Evolutionary conservation across 2,113 vertebrate genomes (phyloP).

Genomic region (Notarius quadriscutis): DNA sequence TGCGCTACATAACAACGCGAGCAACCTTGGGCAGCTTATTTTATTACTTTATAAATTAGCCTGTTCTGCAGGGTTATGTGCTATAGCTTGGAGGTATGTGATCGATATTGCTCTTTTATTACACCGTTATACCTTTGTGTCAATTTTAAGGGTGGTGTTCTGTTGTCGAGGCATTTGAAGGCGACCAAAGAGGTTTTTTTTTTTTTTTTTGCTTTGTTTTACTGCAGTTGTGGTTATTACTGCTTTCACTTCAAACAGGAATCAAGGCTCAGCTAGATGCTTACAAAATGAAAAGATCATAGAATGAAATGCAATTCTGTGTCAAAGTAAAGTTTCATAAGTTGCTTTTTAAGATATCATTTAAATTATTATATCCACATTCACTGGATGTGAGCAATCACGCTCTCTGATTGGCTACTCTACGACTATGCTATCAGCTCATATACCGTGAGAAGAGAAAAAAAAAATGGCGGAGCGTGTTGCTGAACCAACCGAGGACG

Average conservation of each 20-base stretch:
- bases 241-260: neutral
- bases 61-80: constrained; percentile 18
- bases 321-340: neutral
- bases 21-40: neutral
- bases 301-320: neutral
- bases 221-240: neutral
- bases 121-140: constrained; percentile 5
- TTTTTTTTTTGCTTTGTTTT: neutral
- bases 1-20: neutral
- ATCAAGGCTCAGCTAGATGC: neutral
- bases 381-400: no score
- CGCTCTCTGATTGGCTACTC: no score
- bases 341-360: neutral
- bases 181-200: neutral
- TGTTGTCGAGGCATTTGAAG: neutral
- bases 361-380: no score
- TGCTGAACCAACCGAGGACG: no score
- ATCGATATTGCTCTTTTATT: constrained; percentile 30
- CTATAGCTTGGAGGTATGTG: constrained; percentile 7
- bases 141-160: constrained; percentile 21
- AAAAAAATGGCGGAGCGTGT: no score
- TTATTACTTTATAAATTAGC: constrained; percentile 29
- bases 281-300: neutral
- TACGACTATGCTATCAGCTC: no score
- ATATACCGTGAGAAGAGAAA: no score